A percentile compares a stretch with the other conserved stretches of the same genome.
Evolutionary conservation across 2,113 vertebrate genomes (phyloP).

Genomic region (Garra rufa): DNA sequence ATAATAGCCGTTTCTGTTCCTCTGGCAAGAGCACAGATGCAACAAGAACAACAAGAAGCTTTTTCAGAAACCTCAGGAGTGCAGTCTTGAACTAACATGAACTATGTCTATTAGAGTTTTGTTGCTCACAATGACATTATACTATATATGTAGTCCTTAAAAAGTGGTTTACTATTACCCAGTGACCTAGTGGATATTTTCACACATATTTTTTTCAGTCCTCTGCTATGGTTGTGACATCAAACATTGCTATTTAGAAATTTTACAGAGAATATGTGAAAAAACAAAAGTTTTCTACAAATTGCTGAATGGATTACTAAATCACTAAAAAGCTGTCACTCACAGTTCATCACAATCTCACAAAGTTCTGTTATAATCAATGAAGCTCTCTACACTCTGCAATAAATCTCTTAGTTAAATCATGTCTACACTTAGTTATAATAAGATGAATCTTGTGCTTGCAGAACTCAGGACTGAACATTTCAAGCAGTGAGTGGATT

Average conservation of each 20-base stretch:
- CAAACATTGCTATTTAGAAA: too few species aligned
- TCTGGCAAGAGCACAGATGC: neutral
- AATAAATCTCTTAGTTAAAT: neutral
- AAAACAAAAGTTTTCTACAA: too few species aligned
- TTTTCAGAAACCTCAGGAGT: neutral
- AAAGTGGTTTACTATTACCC: neutral
- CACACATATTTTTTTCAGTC: neutral
- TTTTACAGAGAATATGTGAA: too few species aligned
- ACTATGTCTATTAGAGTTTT: neutral
- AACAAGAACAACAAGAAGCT: neutral
- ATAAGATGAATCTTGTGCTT: neutral
- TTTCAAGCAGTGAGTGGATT: neutral
- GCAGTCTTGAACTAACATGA: neutral
- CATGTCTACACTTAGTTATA: neutral
- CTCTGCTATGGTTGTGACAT: too few species aligned
- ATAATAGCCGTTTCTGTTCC: constrained; percentile 8
- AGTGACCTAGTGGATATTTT: neutral
- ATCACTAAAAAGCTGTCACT: neutral
- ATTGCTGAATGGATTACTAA: too few species aligned
- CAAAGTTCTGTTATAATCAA: neutral
- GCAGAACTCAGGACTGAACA: neutral
- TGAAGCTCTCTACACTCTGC: neutral
- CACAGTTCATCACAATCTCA: neutral
- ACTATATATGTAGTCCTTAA: neutral
- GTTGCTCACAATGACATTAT: neutral